These are phyloP conservation scores for Silurus meridionalis DNA, from an alignment of 2,113 vertebrate genomes.

Conservation along the genomic window DNA sequence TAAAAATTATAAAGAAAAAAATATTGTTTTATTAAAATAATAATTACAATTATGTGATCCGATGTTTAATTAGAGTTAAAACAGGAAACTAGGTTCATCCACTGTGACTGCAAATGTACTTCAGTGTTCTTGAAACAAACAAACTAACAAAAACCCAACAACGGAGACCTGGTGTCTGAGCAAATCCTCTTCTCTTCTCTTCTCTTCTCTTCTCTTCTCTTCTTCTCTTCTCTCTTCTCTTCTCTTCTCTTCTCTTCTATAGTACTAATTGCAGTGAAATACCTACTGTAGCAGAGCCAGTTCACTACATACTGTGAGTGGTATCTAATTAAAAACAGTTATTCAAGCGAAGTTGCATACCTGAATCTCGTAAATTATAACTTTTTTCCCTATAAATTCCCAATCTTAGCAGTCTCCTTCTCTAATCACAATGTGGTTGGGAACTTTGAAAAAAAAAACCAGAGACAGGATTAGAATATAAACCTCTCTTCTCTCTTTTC, in stretches of 20 bases:
- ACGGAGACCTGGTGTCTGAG: not conserved
- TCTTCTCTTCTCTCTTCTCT: too few relatives aligned
- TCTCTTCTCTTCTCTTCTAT: too few relatives aligned
- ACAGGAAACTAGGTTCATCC: not conserved
- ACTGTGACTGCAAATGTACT: not conserved
- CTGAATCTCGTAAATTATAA: not conserved
- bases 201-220: too few relatives aligned
- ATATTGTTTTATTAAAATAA: not conserved
- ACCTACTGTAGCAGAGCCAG: constrained; percentile 4
- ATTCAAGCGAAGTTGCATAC: not conserved
- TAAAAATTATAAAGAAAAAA: not conserved
- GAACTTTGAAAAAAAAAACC: constrained; percentile 11
- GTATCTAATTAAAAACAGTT: constrained; percentile 37
- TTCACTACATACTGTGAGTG: constrained; percentile 22
- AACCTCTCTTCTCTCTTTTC: constrained; percentile 10
- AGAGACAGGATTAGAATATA: constrained; percentile 41
- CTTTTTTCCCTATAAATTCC: constrained; percentile 17
- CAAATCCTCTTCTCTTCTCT: not conserved
- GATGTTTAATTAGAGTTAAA: constrained; percentile 1
- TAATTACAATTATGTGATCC: not conserved
- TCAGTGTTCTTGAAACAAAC: not conserved
- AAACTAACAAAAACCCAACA: not conserved
- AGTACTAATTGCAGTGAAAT: constrained; percentile 41
- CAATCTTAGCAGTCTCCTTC: constrained; percentile 16
- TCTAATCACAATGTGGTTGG: constrained; percentile 28